phyloP scores from a whole-genome alignment of 2,797 vertebrate genomes.

The Siniperca undulata region DNA sequence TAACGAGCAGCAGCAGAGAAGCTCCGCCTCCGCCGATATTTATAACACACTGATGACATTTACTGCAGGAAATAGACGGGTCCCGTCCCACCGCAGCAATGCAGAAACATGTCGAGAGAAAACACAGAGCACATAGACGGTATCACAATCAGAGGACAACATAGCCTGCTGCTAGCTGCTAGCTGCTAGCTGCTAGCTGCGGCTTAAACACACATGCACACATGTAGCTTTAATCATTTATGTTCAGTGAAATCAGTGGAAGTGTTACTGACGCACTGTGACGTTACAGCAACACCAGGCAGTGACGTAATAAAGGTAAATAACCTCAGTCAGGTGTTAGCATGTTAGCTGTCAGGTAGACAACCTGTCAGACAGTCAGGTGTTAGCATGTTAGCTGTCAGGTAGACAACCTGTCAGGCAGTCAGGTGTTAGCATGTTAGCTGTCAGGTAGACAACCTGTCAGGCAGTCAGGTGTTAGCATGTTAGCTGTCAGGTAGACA shows the following conservation, averaged over 20 bases:
- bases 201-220: too few relatives aligned
- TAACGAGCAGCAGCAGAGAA: constrained; percentile 26
- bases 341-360: neutral
- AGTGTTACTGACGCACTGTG: too few relatives aligned
- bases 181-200: neutral
- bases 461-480: too few relatives aligned
- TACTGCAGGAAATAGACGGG: constrained; percentile 65
- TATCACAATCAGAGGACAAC: neutral
- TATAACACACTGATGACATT: constrained; percentile 43
- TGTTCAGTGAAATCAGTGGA: neutral
- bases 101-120: too few relatives aligned
- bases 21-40: constrained; percentile 63
- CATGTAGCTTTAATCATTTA: neutral
- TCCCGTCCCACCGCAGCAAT: constrained; percentile 7
- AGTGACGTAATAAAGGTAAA: neutral
- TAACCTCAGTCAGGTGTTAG: neutral
- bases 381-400: constrained; percentile 24
- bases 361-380: neutral
- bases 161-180: neutral
- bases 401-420: constrained; percentile 11
- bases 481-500: too few relatives aligned
- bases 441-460: neutral
- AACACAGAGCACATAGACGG: neutral
- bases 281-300: too few relatives aligned
- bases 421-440: constrained; percentile 17